Percentiles rank a stretch among this genome's conserved stretches.
phyloP scores from a whole-genome alignment of 2,797 vertebrate species.

The Periophthalmus magnuspinnatus region DNA sequence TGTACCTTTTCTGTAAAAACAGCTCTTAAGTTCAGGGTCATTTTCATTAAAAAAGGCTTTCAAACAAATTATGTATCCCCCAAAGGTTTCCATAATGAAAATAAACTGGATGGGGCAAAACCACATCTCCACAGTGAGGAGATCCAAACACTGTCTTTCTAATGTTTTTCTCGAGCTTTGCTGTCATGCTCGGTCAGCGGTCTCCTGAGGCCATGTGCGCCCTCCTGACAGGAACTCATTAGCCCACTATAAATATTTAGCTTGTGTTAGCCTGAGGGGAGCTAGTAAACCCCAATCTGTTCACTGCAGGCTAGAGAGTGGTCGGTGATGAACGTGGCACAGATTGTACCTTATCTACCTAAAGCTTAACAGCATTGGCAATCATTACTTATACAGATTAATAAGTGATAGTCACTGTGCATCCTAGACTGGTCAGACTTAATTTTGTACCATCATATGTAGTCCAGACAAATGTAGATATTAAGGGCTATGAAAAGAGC shows the following conservation, averaged over 20 bases:
- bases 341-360: conserved; percentile 21
- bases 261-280: conserved; percentile 54
- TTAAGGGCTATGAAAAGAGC: conserved; percentile 28
- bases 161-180: conserved; percentile 36
- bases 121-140: conserved; percentile 32
- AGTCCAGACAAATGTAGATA: conserved; percentile 12
- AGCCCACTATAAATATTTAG: conserved; percentile 75
- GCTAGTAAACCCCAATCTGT: conserved; percentile 32
- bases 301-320: conserved; percentile 14
- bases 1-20: neutral
- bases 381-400: conserved; percentile 64
- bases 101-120: conserved; percentile 31
- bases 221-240: conserved; percentile 76
- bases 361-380: conserved; percentile 40
- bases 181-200: conserved; percentile 50
- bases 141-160: conserved; percentile 44
- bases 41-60: conserved; percentile 53
- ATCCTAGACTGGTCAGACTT: conserved; percentile 19
- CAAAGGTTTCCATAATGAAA: conserved; percentile 23
- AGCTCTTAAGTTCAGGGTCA: neutral
- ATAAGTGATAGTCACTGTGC: conserved; percentile 35
- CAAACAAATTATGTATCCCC: conserved; percentile 44
- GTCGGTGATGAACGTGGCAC: conserved; percentile 12
- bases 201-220: conserved; percentile 50
- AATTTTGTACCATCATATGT: conserved; percentile 19